These are phyloP conservation scores for Pangasius sanitwongsei DNA, from an alignment of 2,797 vertebrate genomes.

Conservation along the genomic window DNA sequence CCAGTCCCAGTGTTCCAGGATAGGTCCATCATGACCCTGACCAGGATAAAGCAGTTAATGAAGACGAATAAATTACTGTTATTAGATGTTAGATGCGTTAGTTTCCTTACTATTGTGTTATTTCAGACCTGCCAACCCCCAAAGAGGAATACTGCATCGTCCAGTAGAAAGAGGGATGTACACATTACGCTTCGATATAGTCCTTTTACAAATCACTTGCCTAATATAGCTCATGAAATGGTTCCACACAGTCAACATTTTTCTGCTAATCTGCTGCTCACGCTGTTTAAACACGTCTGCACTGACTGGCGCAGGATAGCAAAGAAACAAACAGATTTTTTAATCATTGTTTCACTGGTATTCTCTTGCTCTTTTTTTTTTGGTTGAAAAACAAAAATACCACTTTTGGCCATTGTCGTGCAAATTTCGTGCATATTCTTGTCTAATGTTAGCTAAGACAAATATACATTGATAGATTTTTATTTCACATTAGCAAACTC, in stretches of 20 bases:
- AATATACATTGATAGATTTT: not conserved
- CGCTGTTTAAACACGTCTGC: not conserved
- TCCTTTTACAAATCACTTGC: not conserved
- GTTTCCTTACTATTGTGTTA: not conserved
- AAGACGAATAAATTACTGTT: not conserved
- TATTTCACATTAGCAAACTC: not conserved
- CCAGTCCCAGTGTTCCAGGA: too few species aligned
- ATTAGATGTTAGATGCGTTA: not conserved
- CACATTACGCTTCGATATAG: not conserved
- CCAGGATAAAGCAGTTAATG: not conserved
- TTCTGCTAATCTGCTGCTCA: not conserved
- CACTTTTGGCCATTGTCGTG: not conserved
- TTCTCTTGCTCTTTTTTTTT: too few species aligned
- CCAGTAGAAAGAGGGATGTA: not conserved
- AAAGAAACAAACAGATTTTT: too few species aligned
- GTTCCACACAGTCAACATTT: not conserved
- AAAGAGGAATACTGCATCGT: not conserved
- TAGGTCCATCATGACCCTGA: not conserved
- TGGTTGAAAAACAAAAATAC: too few species aligned
- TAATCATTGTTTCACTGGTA: too few species aligned
- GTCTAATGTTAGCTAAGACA: not conserved
- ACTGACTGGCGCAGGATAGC: too few species aligned
- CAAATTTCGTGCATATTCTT: not conserved
- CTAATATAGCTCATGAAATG: not conserved
- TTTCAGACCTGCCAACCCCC: not conserved